Percentiles rank a stretch among this genome's conserved stretches.
phyloP scores from a whole-genome alignment of 2,113 vertebrate genomes.

The Crotalus helleri region DNA sequence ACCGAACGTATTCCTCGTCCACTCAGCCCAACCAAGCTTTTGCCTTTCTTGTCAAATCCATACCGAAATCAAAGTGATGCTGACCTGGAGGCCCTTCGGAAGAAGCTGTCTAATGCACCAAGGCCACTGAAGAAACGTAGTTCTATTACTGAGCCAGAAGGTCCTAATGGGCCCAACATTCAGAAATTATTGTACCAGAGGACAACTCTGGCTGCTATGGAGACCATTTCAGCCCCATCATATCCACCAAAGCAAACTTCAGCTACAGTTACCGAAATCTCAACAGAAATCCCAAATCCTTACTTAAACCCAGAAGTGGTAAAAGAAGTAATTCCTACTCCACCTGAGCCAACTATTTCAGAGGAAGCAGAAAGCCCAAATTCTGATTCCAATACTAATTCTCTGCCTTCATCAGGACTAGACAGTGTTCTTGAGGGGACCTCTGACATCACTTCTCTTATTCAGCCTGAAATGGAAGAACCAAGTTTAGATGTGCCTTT shows the following conservation, averaged over 20 bases:
- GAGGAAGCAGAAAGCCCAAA: constrained; percentile 50
- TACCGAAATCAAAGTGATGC: constrained; percentile 96
- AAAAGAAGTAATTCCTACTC: constrained; percentile 42
- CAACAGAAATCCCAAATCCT: constrained; percentile 65
- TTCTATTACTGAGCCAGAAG: constrained; percentile 96
- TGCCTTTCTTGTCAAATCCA: constrained; percentile 92
- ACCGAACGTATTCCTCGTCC: constrained; percentile 88
- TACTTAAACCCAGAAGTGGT: constrained; percentile 59
- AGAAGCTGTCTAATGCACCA: constrained; percentile 91
- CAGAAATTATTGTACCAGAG: constrained; percentile 97
- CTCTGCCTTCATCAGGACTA: constrained; percentile 68
- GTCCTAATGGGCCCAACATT: constrained; percentile 92
- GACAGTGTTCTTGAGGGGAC: constrained; percentile 70
- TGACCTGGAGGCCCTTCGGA: constrained; percentile 89
- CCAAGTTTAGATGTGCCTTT: constrained; percentile 64
- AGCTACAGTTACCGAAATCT: constrained; percentile 62
- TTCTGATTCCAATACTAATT: constrained; percentile 64
- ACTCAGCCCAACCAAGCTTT: constrained; percentile 93
- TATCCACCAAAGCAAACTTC: constrained; percentile 66
- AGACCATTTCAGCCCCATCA: constrained; percentile 75
- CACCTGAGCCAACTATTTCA: constrained; percentile 58
- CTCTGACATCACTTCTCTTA: constrained; percentile 49
- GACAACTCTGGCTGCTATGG: constrained; percentile 94
- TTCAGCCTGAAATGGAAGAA: constrained; percentile 45
- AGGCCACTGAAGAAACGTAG: constrained; percentile 94